Base-by-base conservation (phyloP, 2,113 vertebrate species). In the Tetrax tetrax region DNA sequence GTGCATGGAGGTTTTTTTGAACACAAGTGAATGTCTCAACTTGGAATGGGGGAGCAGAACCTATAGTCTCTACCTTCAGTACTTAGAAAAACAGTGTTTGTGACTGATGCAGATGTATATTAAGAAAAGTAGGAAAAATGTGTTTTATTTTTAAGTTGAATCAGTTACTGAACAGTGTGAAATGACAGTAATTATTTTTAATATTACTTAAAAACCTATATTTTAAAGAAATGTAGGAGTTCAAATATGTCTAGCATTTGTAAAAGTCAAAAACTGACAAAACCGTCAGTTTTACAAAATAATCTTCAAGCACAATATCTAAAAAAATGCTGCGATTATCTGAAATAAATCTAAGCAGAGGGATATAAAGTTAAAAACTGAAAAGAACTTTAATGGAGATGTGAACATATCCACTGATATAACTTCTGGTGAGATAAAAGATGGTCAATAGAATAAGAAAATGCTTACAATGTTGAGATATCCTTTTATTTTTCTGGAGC, bases 151-250 rank as follows among this genome's bases (percentile, higher is more conserved):
- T 91, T 57, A 86, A 80, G 66, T 50, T 45, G 25, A 78, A 43
- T 64, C 37, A 43, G 54, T 95, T 86, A 66, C 48, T 23, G 35
- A 89, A 59, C 76, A 54, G 29, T 83, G 37, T 59, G 75, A 94
- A 28, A 87, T 77, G 59, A 74, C 28, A 60, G 41, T 77, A 81
- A 96, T 94, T 91, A 66, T 88, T 90, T 97, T 93, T 92, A 81
- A 54, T 33, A 13, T 64, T 70, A 72, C 68, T 88, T 88, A 33
- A 90, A 96, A 71, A 12, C 23, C 20, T 64, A 22, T 74, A 63
- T 87, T 86, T 92, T 80, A 75, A 86, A 94, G 75, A 86, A 92
- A 95, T 75, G 27, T 83, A 74, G 37, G 66, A 85, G 51, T 92
- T 93, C 61, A 95, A 83, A 90, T 61, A 81, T n/a, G n/a, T 78